Percentiles rank a stretch among this genome's conserved stretches.
Evolutionary conservation across 2,113 vertebrate genomes (phyloP).

Genomic region (Leptosomus discolor): DNA sequence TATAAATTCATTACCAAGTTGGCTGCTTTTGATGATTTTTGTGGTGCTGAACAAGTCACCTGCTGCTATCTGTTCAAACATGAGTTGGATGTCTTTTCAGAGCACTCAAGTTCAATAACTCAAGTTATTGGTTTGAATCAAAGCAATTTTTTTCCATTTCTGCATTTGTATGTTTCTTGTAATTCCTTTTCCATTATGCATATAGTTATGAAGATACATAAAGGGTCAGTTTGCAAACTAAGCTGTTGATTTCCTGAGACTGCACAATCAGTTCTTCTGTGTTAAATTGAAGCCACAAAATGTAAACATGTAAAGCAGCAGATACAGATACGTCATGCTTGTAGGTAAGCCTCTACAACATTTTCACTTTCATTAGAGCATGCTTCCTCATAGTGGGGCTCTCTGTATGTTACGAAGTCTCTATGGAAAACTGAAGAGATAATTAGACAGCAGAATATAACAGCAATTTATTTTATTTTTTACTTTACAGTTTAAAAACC

Average conservation of each 20-base stretch:
- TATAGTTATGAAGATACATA: not conserved
- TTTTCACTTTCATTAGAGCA: not conserved
- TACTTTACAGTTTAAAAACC: slow-evolving; percentile 3
- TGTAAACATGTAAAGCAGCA: not conserved
- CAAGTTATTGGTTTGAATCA: not conserved
- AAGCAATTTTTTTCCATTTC: not conserved
- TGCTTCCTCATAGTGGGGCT: not conserved
- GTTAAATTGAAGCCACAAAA: not conserved
- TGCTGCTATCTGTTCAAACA: not conserved
- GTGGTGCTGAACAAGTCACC: not conserved
- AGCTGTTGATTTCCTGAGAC: not conserved
- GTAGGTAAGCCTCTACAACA: not conserved
- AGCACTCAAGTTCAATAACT: no score
- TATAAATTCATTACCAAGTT: not conserved
- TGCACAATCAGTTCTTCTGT: not conserved
- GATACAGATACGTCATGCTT: not conserved
- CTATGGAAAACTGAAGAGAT: slow-evolving; percentile 18
- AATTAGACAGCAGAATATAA: slow-evolving; percentile 12
- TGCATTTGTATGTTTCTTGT: not conserved
- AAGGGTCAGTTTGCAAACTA: not conserved
- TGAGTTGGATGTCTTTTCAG: not conserved
- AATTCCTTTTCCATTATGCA: not conserved
- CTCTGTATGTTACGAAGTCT: not conserved
- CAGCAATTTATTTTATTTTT: not conserved
- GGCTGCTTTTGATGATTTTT: not conserved